Percentiles rank a stretch among this genome's conserved stretches.
phyloP scores from a whole-genome alignment of 1,140 invertebrate genomes.

The Cryptotermes secundus region DNA sequence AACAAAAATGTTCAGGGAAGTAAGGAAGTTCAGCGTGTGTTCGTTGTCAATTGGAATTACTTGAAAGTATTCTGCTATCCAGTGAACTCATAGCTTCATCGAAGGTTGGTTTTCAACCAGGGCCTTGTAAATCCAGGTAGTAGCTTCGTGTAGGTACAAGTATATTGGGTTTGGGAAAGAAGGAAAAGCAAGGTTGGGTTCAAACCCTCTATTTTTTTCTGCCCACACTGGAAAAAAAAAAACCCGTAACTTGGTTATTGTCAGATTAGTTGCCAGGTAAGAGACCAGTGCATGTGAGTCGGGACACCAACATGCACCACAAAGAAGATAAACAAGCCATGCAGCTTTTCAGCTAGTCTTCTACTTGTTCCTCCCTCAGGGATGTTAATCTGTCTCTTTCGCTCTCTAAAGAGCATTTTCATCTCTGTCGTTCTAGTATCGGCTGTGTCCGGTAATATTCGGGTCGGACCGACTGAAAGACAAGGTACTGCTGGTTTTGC shows the following conservation, averaged over 20 bases:
- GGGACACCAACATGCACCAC: background rate
- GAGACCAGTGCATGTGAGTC: background rate
- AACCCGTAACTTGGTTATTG: background rate
- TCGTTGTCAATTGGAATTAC: background rate
- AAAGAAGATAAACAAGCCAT: conserved; percentile 13
- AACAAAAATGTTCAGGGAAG: too few relatives aligned
- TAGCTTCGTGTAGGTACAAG: background rate
- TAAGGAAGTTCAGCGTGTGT: background rate
- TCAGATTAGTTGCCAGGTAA: background rate
- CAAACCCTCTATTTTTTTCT: background rate
- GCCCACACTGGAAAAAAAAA: background rate
- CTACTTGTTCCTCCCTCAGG: conserved; percentile 2
- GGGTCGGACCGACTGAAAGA: background rate
- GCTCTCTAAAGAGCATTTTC: background rate
- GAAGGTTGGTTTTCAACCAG: background rate
- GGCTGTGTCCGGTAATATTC: conserved; percentile 11
- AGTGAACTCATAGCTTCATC: background rate
- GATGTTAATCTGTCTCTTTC: background rate
- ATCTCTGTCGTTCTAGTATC: background rate
- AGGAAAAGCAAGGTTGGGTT: background rate
- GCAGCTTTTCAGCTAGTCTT: conserved; percentile 11
- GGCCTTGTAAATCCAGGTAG: background rate
- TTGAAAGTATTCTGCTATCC: background rate
- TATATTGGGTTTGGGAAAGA: background rate
- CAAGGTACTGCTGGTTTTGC: background rate